Percentiles rank a stretch among this genome's conserved stretches.
phyloP scores from a whole-genome alignment of 1,140 invertebrate genomes.

The Lepidurus apus region DNA sequence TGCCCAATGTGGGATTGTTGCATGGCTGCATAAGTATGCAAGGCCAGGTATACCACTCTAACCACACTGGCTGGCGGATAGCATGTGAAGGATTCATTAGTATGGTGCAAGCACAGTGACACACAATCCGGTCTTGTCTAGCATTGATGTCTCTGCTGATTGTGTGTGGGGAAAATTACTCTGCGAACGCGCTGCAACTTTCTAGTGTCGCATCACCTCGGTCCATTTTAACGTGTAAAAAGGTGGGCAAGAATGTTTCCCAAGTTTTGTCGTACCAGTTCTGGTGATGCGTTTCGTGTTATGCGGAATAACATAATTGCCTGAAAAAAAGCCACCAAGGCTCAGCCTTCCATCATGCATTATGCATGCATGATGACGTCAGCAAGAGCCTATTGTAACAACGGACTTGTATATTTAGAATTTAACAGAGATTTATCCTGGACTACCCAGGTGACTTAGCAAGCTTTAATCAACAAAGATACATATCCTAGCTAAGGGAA shows the following conservation, averaged over 20 bases:
- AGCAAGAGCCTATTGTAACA: neutral
- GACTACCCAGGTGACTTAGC: neutral
- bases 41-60: neutral
- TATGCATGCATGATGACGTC: conserved; percentile 2
- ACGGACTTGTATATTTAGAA: neutral
- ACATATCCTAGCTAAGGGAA: too few species aligned
- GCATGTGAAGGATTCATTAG: neutral
- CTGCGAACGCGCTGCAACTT: too few species aligned
- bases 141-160: neutral
- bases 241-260: neutral
- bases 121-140: conserved; percentile 18
- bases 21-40: conserved; percentile 15
- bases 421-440: neutral
- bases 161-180: too few species aligned
- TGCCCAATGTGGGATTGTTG: neutral
- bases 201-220: too few species aligned
- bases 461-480: neutral
- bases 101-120: conserved; percentile 5
- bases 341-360: neutral
- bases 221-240: too few species aligned
- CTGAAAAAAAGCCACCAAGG: neutral
- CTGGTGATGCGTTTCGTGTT: neutral
- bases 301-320: neutral
- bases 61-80: neutral
- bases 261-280: neutral